These are phyloP conservation scores for Apotomis capreana DNA, from an alignment of 2,888 invertebrate genomes.

Conservation along the genomic window DNA sequence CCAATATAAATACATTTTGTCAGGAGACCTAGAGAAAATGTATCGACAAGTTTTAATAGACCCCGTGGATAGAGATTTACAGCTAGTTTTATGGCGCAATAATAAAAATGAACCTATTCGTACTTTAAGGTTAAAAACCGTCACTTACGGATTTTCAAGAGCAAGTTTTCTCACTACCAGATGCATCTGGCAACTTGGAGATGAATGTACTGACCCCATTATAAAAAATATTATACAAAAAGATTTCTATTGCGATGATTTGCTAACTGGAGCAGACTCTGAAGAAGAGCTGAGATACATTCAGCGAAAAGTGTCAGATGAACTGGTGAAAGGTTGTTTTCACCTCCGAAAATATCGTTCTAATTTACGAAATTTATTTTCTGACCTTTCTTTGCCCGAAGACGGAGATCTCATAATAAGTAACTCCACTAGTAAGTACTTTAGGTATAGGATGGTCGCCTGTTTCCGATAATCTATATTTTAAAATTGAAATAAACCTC, in stretches of 20 bases:
- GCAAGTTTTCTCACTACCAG: constrained; percentile 12
- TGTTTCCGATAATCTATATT: constrained; percentile 40
- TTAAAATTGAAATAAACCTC: constrained; percentile 29
- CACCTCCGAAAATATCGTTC: constrained; percentile 39
- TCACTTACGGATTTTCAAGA: constrained; percentile 18
- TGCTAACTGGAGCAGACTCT: constrained; percentile 24
- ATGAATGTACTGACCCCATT: background rate
- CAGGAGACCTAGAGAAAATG: too few species aligned
- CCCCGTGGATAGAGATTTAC: background rate
- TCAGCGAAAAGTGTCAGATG: constrained; percentile 6
- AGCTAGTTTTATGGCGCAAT: constrained; percentile 13
- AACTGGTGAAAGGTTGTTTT: constrained; percentile 22
- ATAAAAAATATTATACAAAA: constrained; percentile 20
- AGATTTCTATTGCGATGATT: constrained; percentile 35
- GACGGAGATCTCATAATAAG: constrained; percentile 19
- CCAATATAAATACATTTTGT: too few species aligned
- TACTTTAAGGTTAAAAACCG: background rate
- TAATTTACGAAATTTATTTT: background rate
- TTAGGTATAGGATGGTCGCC: constrained; percentile 45
- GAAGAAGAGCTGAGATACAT: constrained; percentile 28
- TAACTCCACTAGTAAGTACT: constrained; percentile 30
- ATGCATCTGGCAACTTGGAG: constrained; percentile 2
- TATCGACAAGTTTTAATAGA: constrained; percentile 2
- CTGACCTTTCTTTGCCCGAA: background rate
- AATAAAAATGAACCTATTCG: constrained; percentile 5